A percentile compares a stretch with the other conserved stretches of the same genome.
Evolutionary conservation across 2,888 invertebrate species (phyloP).

Genomic region (Apamea sordens): DNA sequence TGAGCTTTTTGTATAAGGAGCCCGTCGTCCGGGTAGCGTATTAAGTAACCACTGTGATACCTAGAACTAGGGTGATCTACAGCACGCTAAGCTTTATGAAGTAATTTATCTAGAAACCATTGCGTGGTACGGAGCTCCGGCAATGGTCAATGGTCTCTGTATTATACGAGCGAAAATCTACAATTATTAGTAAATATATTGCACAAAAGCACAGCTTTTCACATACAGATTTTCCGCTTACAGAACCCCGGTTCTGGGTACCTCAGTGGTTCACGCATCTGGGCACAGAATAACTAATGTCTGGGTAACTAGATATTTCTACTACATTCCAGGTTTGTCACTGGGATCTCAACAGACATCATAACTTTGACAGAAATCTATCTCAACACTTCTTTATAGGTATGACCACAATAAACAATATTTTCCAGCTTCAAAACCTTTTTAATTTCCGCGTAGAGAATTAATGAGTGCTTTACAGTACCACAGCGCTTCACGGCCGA

Average conservation of each 20-base stretch:
- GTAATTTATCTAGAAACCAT: background rate
- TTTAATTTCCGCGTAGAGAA: slow-evolving; percentile 34
- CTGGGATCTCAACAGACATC: background rate
- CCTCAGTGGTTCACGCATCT: background rate
- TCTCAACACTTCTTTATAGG: background rate
- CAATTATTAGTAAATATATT: background rate
- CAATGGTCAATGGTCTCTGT: background rate
- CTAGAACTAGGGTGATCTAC: too few species aligned
- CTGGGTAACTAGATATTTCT: background rate
- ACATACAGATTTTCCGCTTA: too few species aligned
- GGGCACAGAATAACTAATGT: too few species aligned
- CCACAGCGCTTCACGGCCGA: slow-evolving; percentile 50
- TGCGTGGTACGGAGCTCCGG: background rate
- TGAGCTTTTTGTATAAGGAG: background rate
- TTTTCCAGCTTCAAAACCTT: slow-evolving; percentile 2
- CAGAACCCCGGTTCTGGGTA: background rate
- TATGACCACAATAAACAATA: background rate
- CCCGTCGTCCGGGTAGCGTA: background rate
- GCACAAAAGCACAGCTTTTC: background rate
- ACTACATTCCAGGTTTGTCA: background rate
- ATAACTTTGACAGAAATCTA: background rate
- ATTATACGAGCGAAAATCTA: background rate
- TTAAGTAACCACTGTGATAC: background rate
- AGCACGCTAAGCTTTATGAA: background rate
- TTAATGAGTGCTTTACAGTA: slow-evolving; percentile 48